These are phyloP conservation scores for Luscinia megarhynchos DNA, from an alignment of 2,797 vertebrate genomes.

Conservation along the genomic window DNA sequence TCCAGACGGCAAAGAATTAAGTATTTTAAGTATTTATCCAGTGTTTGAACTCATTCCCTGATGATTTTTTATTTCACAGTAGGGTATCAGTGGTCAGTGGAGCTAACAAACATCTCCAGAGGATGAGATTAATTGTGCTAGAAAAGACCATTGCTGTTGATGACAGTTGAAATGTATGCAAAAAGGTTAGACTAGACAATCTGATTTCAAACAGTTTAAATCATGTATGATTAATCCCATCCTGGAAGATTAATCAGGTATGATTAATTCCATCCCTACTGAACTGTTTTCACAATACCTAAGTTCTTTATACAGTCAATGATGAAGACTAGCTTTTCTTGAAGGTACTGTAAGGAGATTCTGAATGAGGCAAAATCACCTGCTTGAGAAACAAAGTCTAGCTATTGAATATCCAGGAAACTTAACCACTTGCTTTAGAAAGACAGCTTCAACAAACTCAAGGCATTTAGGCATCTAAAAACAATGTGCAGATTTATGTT, in stretches of 20 bases:
- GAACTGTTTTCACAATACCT: not conserved
- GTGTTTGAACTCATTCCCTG: not conserved
- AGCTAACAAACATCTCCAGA: not conserved
- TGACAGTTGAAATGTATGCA: not conserved
- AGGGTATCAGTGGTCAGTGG: not conserved
- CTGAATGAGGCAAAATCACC: not conserved
- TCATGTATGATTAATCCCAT: constrained; percentile 17
- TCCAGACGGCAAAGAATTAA: not conserved
- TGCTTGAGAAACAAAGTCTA: not conserved
- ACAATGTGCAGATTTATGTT: not conserved
- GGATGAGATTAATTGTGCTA: not conserved
- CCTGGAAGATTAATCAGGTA: not conserved
- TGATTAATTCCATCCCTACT: constrained; percentile 6
- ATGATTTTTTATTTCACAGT: not conserved
- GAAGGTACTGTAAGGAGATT: not conserved
- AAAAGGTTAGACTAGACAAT: not conserved
- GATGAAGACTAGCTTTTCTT: not conserved
- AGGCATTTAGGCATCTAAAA: not conserved
- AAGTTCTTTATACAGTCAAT: not conserved
- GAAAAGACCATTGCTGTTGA: not conserved
- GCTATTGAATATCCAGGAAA: not conserved
- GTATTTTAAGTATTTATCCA: not conserved
- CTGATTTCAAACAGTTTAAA: constrained; percentile 38
- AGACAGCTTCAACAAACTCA: not conserved
- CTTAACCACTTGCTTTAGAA: not conserved